Evolutionary conservation across 53 echinoderm and acorn worm species (phyloP).

Genomic region (Echinarachnius parma): DNA sequence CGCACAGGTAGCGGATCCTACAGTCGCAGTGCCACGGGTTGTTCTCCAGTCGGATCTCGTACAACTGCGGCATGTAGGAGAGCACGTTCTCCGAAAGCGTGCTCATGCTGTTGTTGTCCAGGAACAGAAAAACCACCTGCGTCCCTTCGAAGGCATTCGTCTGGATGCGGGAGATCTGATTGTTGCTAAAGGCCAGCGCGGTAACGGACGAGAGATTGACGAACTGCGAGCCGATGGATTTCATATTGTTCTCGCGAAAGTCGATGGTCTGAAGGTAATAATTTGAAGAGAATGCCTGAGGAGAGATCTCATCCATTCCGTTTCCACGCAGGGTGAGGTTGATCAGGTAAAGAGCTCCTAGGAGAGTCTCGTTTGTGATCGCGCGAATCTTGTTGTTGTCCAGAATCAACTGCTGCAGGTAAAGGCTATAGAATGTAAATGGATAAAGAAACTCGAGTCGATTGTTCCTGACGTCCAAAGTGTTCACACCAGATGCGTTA

Average conservation of each 20-base stretch:
- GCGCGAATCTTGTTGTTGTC: background rate
- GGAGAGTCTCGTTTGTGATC: conserved; percentile 14
- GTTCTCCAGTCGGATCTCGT: conserved; percentile 8
- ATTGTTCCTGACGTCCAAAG: conserved; percentile 6
- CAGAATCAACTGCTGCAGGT: background rate
- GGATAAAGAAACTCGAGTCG: background rate
- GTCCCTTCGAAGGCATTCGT: conserved; percentile 50
- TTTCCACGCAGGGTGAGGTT: conserved; percentile 38
- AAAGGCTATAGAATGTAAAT: background rate
- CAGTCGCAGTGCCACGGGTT: conserved; percentile 91
- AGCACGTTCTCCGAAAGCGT: conserved; percentile 48
- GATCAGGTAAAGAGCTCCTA: background rate
- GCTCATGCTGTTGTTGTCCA: conserved; percentile 59
- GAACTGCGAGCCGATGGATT: background rate
- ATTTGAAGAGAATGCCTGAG: conserved; percentile 3
- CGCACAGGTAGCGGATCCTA: conserved; percentile 62
- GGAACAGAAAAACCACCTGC: conserved; percentile 33
- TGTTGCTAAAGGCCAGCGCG: conserved; percentile 18
- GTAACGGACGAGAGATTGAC: background rate
- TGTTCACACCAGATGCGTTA: background rate
- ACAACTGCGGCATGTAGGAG: background rate
- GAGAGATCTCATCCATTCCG: conserved; percentile 27
- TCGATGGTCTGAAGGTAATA: background rate
- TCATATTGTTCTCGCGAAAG: conserved; percentile 18
- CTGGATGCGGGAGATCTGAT: background rate